Evolutionary conservation across 2,888 invertebrate species (phyloP), one percentile per base, ranked within the genome.

Genomic region (Rhamnusium bicolor): DNA sequence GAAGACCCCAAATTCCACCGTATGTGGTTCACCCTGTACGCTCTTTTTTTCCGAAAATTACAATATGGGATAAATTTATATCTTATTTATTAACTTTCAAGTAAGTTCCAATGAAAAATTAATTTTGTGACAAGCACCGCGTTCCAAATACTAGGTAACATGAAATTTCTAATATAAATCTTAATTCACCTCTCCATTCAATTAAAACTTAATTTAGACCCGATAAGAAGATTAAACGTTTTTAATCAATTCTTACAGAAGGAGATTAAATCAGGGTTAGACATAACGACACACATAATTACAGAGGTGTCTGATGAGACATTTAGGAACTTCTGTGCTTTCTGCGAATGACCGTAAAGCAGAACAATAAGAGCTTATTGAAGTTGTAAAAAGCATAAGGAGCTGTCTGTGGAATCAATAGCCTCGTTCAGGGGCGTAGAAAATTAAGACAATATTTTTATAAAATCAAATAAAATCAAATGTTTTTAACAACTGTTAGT

Each of bases 311-410:
- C 24, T 51, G 16, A 46, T 21, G 47, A 61, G 21, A 61, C 46
- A 21, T n/a, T 58, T 16, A 40, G 16, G 21, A n/a, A 49, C 49
- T 63, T n/a, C 69, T 32, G 14, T 27, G 40, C 51, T 19, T 12
- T 65, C 47, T 21, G 16, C 46, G 27, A 72, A 72, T 72, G 72
- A 68, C 40, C 46, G 21, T 67, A 51, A 29, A 67, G 7, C n/a
- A 14, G 60, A 53, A 67, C 68, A 61, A 46, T 62, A 46, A 46
- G 40, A 10, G 46, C 53, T 62, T 54, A 68, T 49, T 67, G 72
- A 53, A 62, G 19, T 32, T 47, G 32, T 14, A 71, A 67, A 61
- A 63, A 49, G n/a, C 5, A 40, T 51, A 63, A 18, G 12, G 10
- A 24, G 47, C 27, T 54, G 29, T n/a, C 14, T 5, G 2, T 12